Percentiles rank a stretch among this genome's conserved stretches.
These are phyloP conservation scores for Neoarius graeffei DNA, from an alignment of 2,113 vertebrate genomes.

Conservation along the genomic window DNA sequence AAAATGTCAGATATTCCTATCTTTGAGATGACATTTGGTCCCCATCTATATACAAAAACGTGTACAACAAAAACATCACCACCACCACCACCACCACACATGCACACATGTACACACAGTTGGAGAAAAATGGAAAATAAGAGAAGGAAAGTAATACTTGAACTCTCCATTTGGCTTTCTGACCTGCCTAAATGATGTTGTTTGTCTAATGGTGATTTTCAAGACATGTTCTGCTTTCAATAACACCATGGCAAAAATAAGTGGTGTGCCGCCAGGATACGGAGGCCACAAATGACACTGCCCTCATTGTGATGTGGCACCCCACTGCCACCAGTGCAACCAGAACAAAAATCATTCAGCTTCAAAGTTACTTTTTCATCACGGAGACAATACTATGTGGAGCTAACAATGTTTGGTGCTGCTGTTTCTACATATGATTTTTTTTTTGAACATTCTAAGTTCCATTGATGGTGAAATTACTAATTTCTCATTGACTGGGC, in stretches of 20 bases:
- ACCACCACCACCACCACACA: neutral
- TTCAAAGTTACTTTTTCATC: neutral
- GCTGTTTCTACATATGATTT: neutral
- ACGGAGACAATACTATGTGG: conserved; percentile 17
- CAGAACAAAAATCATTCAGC: conserved; percentile 9
- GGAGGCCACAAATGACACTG: conserved; percentile 45
- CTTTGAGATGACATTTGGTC: neutral
- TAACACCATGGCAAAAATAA: conserved; percentile 62
- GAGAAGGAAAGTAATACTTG: conserved; percentile 38
- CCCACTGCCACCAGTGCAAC: neutral
- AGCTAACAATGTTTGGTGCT: conserved; percentile 16
- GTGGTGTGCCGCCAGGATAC: conserved; percentile 29
- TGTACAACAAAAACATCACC: too few species aligned
- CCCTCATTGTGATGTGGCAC: conserved; percentile 40
- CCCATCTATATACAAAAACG: conserved; percentile 24
- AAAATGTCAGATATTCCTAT: neutral
- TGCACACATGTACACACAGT: conserved; percentile 11
- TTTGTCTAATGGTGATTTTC: conserved; percentile 64
- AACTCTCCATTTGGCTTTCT: conserved; percentile 38
- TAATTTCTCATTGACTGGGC: conserved; percentile 50
- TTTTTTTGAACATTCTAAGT: conserved; percentile 17
- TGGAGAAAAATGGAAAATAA: conserved; percentile 3
- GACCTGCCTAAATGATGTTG: conserved; percentile 69
- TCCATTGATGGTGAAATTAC: conserved; percentile 51
- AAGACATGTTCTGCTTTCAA: conserved; percentile 59